Evolutionary conservation across 1,140 invertebrate species (phyloP), one percentile per base, ranked within the genome.

Genomic region (Solenopsis invicta): DNA sequence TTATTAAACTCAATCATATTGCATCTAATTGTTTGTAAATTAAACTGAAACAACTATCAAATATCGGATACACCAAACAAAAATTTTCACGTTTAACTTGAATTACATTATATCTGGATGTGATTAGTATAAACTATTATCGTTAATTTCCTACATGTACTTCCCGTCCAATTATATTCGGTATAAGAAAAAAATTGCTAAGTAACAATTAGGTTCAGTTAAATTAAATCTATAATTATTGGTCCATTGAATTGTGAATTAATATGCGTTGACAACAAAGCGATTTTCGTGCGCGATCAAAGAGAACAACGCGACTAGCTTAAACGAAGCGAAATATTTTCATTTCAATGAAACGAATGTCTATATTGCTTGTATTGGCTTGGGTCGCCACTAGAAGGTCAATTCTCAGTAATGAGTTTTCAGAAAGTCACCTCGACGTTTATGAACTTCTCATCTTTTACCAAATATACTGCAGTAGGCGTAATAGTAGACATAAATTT

Each of bases 291-390:
- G 37, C 61, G 4, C 13, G 34, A 80, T 80, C 48, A 80, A 80
- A 67, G 77, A 34, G 34, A 80, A 67, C 13, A 90, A 90, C 82
- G 71, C 82, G 71, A 80, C 69, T 87, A 72, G 88, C 74, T 54
- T 64, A 81, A 74, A 41, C 12, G 16, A 52, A 37, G 5, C 9
- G 5, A 81, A 76, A 81, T 24, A 89, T 62, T 86, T 89, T 71
- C 24, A 59, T 69, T 86, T 69, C 61, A 61, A 86, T 85, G 18
- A 81, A 86, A 89, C 67, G 16, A 69, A 86, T 85, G 72, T 29
- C 61, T 37, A 48, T 66, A 52, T 12, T 45, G n/a, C 61, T 9
- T 21, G 29, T n/a, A 89, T 87, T 74, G n/a, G n/a, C n/a, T n/a
- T n/a, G 29, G 21, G 18, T 86, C n/a, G 0, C 18, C 9, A 54